Evolutionary conservation across 2,888 invertebrate species (phyloP).

Genomic region (Rhingia campestris): DNA sequence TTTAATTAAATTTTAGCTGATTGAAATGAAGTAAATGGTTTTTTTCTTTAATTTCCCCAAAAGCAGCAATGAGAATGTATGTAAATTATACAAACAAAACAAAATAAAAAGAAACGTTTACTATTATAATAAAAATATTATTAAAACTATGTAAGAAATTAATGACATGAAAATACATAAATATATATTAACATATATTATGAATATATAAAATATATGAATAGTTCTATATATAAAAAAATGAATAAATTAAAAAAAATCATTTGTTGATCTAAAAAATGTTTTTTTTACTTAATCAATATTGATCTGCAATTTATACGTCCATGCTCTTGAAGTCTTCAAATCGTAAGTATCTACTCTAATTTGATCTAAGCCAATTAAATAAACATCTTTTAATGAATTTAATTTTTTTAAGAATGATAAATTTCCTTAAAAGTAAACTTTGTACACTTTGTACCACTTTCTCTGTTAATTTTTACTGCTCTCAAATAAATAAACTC

Average conservation of each 20-base stretch:
- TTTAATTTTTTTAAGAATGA: no score
- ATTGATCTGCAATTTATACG: no score
- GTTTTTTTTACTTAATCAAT: background rate
- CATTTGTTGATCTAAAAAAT: conserved; percentile 68
- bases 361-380: no score
- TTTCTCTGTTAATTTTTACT: no score
- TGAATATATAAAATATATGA: conserved; percentile 65
- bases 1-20: conserved; percentile 17
- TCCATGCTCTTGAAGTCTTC: no score
- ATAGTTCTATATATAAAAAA: conserved; percentile 65
- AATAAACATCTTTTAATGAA: no score
- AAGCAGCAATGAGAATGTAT: conserved; percentile 38
- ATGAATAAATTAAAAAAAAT: conserved; percentile 66
- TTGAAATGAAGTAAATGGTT: conserved; percentile 1
- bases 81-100: conserved; percentile 52
- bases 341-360: no score
- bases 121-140: conserved; percentile 57
- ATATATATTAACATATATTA: conserved; percentile 41
- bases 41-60: conserved; percentile 23
- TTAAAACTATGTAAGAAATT: conserved; percentile 65
- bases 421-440: no score
- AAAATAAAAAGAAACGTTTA: conserved; percentile 27
- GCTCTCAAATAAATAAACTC: no score
- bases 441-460: no score
- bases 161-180: conserved; percentile 49